Percentiles rank a stretch among this genome's conserved stretches.
Conservation (phyloP, 35 echinoderm and acorn worm species). For the Amphiura filiformis region DNA sequence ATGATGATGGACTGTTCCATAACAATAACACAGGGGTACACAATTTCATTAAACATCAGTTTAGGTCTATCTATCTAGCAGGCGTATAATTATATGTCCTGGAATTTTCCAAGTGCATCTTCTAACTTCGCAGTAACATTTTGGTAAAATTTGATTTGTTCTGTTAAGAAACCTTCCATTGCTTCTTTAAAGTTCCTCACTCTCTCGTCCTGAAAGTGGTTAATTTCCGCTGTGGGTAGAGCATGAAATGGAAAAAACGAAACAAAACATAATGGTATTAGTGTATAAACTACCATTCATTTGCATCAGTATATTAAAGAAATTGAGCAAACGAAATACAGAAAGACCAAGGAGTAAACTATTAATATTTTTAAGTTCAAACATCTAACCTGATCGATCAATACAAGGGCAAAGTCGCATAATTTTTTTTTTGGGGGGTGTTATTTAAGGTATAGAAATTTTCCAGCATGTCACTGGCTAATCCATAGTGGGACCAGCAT, state of each 20-base stretch:
- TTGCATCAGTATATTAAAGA: too few relatives aligned
- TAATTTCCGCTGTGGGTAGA: conserved; percentile 73
- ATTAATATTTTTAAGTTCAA: too few relatives aligned
- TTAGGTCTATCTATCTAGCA: neutral
- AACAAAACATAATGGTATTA: neutral
- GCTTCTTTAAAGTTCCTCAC: conserved; percentile 81
- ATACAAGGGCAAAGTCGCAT: too few relatives aligned
- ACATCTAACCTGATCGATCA: too few relatives aligned
- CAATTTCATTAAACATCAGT: neutral
- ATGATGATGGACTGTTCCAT: neutral
- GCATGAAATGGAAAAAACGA: neutral
- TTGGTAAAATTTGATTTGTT: conserved; percentile 96
- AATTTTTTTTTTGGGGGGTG: too few relatives aligned
- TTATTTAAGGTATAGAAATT: too few relatives aligned
- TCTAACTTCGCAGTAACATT: conserved; percentile 78
- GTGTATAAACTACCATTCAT: too few relatives aligned
- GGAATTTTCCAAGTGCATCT: conserved; percentile 61
- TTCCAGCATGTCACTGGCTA: too few relatives aligned
- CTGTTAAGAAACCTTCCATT: conserved; percentile 75
- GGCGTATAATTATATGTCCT: conserved; percentile 42
- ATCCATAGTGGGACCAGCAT: too few relatives aligned
- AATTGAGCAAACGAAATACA: too few relatives aligned
- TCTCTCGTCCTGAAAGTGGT: conserved; percentile 90
- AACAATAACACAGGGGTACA: neutral
- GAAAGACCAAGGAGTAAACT: too few relatives aligned